Evolutionary conservation across 2,888 invertebrate species (phyloP).

Genomic region (Chesias legatella): DNA sequence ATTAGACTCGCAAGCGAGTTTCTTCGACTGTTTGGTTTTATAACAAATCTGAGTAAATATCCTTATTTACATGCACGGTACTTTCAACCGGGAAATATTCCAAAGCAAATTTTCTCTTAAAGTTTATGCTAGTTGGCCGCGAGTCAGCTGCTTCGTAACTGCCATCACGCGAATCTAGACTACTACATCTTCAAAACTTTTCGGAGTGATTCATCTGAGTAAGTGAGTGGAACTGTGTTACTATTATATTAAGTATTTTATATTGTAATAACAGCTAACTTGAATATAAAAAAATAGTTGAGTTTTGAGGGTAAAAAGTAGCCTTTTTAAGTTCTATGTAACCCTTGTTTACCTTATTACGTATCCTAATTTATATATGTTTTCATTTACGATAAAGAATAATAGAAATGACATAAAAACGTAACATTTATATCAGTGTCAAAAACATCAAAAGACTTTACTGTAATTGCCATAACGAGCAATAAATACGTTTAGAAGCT

Average conservation of each 20-base stretch:
- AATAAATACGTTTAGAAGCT: constrained; percentile 15
- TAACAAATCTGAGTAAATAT: constrained; percentile 47
- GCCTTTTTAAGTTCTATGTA: no score
- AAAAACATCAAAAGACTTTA: constrained; percentile 7
- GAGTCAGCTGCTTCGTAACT: constrained; percentile 56
- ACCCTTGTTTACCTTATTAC: no score
- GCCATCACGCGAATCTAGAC: constrained; percentile 48
- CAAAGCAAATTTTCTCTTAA: constrained; percentile 59
- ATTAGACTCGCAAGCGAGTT: constrained; percentile 43
- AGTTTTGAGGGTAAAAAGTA: no score
- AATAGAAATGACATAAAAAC: no score
- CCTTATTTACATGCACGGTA: constrained; percentile 52
- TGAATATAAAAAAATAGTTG: background rate
- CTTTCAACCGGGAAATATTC: constrained; percentile 58
- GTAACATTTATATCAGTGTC: no score
- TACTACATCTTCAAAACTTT: constrained; percentile 41
- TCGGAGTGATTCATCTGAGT: constrained; percentile 46
- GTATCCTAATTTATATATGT: no score
- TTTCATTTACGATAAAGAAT: no score
- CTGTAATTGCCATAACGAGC: constrained; percentile 17
- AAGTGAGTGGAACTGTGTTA: constrained; percentile 18
- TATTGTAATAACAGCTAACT: background rate
- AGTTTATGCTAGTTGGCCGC: constrained; percentile 65
- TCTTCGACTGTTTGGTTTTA: constrained; percentile 37
- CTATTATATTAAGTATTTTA: background rate